Base-by-base conservation (phyloP, 2,797 vertebrate species). In the Sternotherus odoratus region DNA sequence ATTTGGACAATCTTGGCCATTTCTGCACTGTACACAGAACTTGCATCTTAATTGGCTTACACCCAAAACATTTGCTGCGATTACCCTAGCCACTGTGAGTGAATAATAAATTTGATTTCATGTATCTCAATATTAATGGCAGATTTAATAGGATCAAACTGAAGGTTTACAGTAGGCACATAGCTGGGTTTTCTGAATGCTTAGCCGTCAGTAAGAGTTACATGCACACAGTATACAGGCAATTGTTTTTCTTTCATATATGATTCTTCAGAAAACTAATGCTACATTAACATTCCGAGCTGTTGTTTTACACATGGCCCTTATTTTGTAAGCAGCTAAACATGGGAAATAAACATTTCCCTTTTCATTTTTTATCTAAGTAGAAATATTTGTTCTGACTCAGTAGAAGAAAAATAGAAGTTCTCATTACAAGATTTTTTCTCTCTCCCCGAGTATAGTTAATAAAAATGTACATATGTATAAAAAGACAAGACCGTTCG, bases 241-340 rank as follows among this genome's bases (percentile, higher is more conserved):
- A 90, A 93, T 74, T 91, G n/a, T 24, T 94, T 88, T 86, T 87
- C 74, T 83, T 75, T 77, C 63, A 92, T 57, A 77, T 72, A 78
- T 91, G 72, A 79, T 66, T 87, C 28, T 75, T 94, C 89, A 30
- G 12, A 24, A 11, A 63, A 17, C n/a, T 83, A 83, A 83, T 82
- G 5, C 54, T 83, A 79, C 8, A 56, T 89, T 92, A 79, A 87
- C 66, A 87, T 88, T 89, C 74, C 46, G 46, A 87, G 30, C 72
- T 63, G 33, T 56, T 6, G 50, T 75, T 90, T 88, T 85, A 83
- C 56, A 36, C 6, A 16, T 6, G 9, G 26, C 12, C 74, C 75
- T 91, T 89, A 82, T 83, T 91, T 89, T 87, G 56, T 69, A 90
- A 82, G n/a, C 86, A 91, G 57, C 36, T 87, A 94, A 89, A 86